Percentiles rank a stretch among this genome's conserved stretches.
Conservation (phyloP, 1,140 invertebrate genomes). For the Zaprionus kolodkinae region DNA sequence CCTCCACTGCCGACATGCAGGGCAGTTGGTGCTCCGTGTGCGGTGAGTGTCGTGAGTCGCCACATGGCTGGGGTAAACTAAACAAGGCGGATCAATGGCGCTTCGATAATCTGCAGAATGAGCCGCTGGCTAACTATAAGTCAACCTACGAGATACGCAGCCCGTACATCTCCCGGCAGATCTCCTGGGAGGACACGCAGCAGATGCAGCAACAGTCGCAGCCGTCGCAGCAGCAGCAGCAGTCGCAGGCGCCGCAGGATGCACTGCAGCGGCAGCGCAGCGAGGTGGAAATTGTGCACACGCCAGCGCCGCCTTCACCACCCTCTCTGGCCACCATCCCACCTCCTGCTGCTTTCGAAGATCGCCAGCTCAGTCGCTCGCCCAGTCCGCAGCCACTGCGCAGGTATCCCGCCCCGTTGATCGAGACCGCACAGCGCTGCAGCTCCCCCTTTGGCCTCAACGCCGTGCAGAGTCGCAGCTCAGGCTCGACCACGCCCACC, state of each 20-base stretch:
- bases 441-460: conserved; percentile 75
- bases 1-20: background rate
- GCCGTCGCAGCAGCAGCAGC: conserved; percentile 38
- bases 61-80: conserved; percentile 66
- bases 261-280: conserved; percentile 57
- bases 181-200: conserved; percentile 74
- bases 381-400: conserved; percentile 64
- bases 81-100: conserved; percentile 75
- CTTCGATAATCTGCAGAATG: conserved; percentile 65
- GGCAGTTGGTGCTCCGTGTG: conserved; percentile 58
- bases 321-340: background rate
- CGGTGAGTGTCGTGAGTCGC: conserved; percentile 60
- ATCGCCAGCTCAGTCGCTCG: conserved; percentile 58
- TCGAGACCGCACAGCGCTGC: conserved; percentile 65
- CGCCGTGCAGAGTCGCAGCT: conserved; percentile 41
- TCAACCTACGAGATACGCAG: conserved; percentile 79
- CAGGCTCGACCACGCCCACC: conserved; percentile 20
- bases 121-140: conserved; percentile 70
- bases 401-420: conserved; percentile 71
- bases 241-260: conserved; percentile 6
- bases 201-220: conserved; percentile 3
- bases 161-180: conserved; percentile 73
- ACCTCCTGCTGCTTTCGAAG: background rate
- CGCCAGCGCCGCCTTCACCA: conserved; percentile 15
- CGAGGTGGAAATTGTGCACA: conserved; percentile 63